Evolutionary conservation across 2,888 invertebrate genomes (phyloP).

Genomic region (Nomada flava): DNA sequence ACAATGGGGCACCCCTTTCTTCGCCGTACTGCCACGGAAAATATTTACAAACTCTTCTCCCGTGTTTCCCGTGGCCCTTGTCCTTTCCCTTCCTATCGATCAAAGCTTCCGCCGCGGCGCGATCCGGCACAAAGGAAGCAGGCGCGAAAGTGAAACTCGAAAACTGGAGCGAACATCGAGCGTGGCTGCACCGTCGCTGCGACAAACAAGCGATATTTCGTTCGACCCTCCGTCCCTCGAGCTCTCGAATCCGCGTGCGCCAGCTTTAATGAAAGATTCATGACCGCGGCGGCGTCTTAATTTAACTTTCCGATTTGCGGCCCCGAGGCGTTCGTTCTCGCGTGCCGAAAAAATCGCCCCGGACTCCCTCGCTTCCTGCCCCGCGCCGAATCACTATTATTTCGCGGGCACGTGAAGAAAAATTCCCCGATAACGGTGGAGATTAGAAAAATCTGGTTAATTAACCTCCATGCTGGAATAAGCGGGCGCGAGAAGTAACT

Average conservation of each 20-base stretch:
- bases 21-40: constrained; percentile 45
- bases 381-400: constrained; percentile 42
- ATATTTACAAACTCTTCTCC: constrained; percentile 64
- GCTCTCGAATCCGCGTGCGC: constrained; percentile 3
- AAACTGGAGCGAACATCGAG: constrained; percentile 20
- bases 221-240: constrained; percentile 13
- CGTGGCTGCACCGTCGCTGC: neutral
- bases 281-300: constrained; percentile 45
- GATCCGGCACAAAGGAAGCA: constrained; percentile 15
- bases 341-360: constrained; percentile 41
- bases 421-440: constrained; percentile 50
- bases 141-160: constrained; percentile 52
- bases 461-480: constrained; percentile 54
- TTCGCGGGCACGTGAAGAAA: constrained; percentile 38
- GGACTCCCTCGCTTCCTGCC: constrained; percentile 18
- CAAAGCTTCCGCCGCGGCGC: neutral
- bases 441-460: constrained; percentile 68
- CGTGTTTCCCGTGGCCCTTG: neutral
- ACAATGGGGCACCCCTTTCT: constrained; percentile 50
- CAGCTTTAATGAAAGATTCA: constrained; percentile 45
- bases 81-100: neutral
- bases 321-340: constrained; percentile 23
- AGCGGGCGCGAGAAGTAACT: constrained; percentile 53
- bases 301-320: constrained; percentile 29
- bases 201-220: constrained; percentile 51